Evolutionary conservation across 2,113 vertebrate species (phyloP).

Genomic region (Opisthocomus hoazin): DNA sequence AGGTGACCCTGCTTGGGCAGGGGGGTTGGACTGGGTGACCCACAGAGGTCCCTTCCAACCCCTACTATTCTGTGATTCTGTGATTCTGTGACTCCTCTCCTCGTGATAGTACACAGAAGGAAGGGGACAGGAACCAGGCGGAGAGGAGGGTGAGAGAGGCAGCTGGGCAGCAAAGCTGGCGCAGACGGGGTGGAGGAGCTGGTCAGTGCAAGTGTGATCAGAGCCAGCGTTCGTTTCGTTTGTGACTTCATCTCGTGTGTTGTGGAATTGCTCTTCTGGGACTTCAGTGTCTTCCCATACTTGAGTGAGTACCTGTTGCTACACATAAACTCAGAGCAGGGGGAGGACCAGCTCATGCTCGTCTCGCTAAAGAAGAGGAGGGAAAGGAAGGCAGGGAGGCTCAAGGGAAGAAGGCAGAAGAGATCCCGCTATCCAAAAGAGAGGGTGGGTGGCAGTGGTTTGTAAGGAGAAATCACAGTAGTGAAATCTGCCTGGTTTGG

Average conservation of each 20-base stretch:
- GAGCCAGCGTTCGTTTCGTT: not conserved
- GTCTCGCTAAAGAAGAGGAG: not conserved
- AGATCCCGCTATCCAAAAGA: not conserved
- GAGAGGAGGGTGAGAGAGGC: not conserved
- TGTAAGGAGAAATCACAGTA: not conserved
- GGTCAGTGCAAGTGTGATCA: not conserved
- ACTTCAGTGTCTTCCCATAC: not conserved
- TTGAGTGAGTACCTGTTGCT: not conserved
- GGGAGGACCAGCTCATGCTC: not conserved
- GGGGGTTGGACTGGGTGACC: too few species aligned
- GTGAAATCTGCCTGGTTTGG: not conserved
- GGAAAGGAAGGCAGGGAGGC: not conserved
- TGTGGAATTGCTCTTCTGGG: not conserved
- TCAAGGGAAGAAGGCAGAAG: not conserved
- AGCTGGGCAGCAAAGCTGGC: not conserved
- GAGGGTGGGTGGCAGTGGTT: not conserved
- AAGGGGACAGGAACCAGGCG: not conserved
- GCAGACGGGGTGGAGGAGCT: not conserved
- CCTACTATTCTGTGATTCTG: too few species aligned
- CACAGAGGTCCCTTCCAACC: too few species aligned
- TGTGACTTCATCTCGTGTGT: accelerated
- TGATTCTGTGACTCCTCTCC: too few species aligned
- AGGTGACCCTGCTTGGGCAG: too few species aligned
- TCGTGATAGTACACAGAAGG: accelerated
- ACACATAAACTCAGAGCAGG: not conserved